Evolutionary conservation across 92 coral and sea anemone species (phyloP).

Genomic region (Palythoa heliodiscus): DNA sequence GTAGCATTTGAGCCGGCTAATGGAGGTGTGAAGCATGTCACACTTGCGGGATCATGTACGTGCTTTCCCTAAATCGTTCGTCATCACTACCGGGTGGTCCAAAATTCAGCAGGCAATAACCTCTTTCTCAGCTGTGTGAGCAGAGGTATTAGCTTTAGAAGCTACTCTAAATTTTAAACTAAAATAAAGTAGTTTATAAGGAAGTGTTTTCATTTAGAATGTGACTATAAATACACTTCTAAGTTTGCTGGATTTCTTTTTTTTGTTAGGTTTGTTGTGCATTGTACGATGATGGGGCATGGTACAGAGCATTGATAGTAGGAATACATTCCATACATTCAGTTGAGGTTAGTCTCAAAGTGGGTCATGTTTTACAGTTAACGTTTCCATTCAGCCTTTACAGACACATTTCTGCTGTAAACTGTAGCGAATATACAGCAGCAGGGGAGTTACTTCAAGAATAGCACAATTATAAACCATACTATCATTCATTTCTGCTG

Average conservation of each 20-base stretch:
- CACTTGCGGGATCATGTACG: too few species aligned
- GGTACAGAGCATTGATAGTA: slow-evolving; percentile 91
- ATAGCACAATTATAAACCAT: too few species aligned
- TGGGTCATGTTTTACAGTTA: too few species aligned
- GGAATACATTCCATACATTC: slow-evolving; percentile 68
- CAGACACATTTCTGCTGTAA: not conserved
- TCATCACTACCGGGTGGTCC: too few species aligned
- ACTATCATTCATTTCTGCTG: too few species aligned
- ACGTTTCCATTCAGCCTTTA: not conserved
- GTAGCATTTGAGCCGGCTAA: too few species aligned
- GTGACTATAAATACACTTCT: not conserved
- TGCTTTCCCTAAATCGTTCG: too few species aligned
- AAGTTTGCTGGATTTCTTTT: not conserved
- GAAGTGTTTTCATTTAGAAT: not conserved
- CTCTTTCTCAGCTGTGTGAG: too few species aligned
- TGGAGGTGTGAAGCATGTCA: too few species aligned
- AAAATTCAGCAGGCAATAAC: too few species aligned
- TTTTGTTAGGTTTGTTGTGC: slow-evolving; percentile 88
- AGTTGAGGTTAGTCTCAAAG: slow-evolving; percentile 66
- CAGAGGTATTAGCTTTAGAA: not conserved
- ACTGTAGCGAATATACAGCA: too few species aligned
- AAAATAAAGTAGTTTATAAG: not conserved
- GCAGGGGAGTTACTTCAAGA: too few species aligned
- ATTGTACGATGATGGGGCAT: slow-evolving; percentile 76
- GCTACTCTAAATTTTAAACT: not conserved